Base-by-base conservation (phyloP, 1,140 invertebrate genomes). In the Medauroidea extradentata region DNA sequence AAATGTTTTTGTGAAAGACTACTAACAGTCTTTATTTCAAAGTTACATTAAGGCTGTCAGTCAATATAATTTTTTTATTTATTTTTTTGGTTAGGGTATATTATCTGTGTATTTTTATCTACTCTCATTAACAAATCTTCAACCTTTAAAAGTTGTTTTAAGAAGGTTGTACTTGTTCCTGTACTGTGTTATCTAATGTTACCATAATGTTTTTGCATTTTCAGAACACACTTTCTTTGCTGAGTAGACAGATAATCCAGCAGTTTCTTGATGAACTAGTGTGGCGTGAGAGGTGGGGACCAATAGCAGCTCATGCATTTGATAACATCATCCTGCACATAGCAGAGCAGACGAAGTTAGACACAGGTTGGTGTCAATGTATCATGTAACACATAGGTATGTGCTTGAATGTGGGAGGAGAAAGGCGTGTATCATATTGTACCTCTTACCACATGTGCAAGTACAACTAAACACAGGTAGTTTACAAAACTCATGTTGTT, bases 221-320 rank as follows among this genome's bases (percentile, higher is more conserved):
- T 19, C 87, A 93, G 78, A 93, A 91, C 71, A 92, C 91, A 0
- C 71, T 94, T 7, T 91, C 89, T 18, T 73, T 93, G 53, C 75
- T 94, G 0, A 92, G 88, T 4, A 78, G 89, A 49, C 86, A 89
- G 71, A 89, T 92, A 71, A 92, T 93, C 67, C 91, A 94, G 70
- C 89, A 94, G 69, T 93, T 94, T 71, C 74, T 95, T 41, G 91
- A 94, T 69, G 92, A 95, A 71, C 75, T 95, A 3, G 87, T 89
- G 11, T 92, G 89, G 89, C 69, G 85, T 61, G 84, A 87, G 71
- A 83, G 84, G 64, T 93, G 84, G 68, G 91, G 90, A 0, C 77
- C 80, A 2, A 86, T 87, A 8, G 81, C 90, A 0, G 77, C 84
- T n/a, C 80, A 85, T 67, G 85, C 89, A 0, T 94, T 93, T 68